Conservation (phyloP, 2,888 invertebrate species). For the Drosophila kambysellisi region DNA sequence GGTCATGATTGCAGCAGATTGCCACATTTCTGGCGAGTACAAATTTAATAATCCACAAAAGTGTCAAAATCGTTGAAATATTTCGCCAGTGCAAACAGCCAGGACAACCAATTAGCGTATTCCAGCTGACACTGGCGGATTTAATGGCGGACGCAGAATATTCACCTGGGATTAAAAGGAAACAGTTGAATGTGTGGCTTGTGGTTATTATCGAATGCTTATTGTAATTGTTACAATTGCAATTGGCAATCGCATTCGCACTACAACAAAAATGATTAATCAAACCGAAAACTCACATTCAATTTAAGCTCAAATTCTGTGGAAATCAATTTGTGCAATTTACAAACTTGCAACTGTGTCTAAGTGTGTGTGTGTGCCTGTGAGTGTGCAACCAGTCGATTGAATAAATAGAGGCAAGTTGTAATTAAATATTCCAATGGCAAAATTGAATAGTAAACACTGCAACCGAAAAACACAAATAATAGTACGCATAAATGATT, state of each 20-base stretch:
- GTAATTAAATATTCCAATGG: constrained; percentile 70
- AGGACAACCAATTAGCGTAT: constrained; percentile 72
- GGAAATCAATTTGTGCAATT: constrained; percentile 26
- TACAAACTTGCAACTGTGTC: constrained; percentile 2
- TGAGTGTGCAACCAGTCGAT: constrained; percentile 36
- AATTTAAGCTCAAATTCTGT: constrained; percentile 41
- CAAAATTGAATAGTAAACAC: constrained; percentile 56
- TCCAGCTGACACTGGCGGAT: constrained; percentile 79
- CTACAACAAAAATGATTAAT: constrained; percentile 5
- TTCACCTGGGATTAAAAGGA: constrained; percentile 77
- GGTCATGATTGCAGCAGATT: constrained; percentile 49
- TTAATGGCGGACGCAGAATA: constrained; percentile 85
- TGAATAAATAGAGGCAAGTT: constrained; percentile 63
- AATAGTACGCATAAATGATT: constrained; percentile 32
- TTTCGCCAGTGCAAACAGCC: constrained; percentile 66
- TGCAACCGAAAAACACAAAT: constrained; percentile 21
- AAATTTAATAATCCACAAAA: constrained; percentile 81
- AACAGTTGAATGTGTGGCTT: constrained; percentile 1
- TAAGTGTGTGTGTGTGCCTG: not conserved
- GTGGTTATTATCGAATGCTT: constrained; percentile 22
- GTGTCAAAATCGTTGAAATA: constrained; percentile 65
- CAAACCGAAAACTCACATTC: constrained; percentile 16
- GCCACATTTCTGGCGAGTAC: constrained; percentile 61
- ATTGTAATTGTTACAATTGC: constrained; percentile 22
- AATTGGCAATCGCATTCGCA: constrained; percentile 15